Evolutionary conservation across 2,888 invertebrate genomes (phyloP).

Genomic region (Salticus scenicus): DNA sequence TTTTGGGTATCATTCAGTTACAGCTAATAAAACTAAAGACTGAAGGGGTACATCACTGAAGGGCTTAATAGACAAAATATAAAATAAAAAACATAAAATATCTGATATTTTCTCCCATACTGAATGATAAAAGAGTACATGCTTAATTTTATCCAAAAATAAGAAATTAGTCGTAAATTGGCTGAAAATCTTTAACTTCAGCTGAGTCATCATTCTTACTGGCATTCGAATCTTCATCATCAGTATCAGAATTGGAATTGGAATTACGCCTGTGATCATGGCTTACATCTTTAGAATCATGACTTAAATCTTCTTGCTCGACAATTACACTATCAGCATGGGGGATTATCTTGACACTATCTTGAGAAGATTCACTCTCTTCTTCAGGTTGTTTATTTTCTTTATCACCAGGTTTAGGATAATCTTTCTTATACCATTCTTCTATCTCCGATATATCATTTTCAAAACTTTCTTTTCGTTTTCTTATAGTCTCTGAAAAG

Average conservation of each 20-base stretch:
- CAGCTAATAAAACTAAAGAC: too few species aligned
- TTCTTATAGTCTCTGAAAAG: neutral
- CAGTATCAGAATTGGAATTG: too few species aligned
- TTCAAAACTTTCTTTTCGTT: neutral
- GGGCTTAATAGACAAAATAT: too few species aligned
- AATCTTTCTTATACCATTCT: neutral
- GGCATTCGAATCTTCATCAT: neutral
- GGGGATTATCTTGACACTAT: too few species aligned
- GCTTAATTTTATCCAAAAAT: too few species aligned
- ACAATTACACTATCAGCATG: neutral
- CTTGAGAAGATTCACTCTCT: neutral
- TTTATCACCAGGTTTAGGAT: neutral
- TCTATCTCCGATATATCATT: neutral
- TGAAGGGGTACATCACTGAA: too few species aligned
- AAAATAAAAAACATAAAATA: too few species aligned
- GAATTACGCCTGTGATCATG: too few species aligned
- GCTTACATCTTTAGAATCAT: too few species aligned
- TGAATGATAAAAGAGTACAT: too few species aligned
- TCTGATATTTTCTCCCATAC: too few species aligned
- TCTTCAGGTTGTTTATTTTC: neutral
- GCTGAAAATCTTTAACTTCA: neutral
- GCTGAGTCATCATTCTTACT: neutral
- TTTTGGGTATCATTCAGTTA: too few species aligned
- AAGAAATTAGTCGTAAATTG: neutral
- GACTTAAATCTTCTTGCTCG: neutral